These are phyloP conservation scores for Cavia porcellus DNA, from an alignment of 2,113 vertebrate species.

Conservation along the genomic window DNA sequence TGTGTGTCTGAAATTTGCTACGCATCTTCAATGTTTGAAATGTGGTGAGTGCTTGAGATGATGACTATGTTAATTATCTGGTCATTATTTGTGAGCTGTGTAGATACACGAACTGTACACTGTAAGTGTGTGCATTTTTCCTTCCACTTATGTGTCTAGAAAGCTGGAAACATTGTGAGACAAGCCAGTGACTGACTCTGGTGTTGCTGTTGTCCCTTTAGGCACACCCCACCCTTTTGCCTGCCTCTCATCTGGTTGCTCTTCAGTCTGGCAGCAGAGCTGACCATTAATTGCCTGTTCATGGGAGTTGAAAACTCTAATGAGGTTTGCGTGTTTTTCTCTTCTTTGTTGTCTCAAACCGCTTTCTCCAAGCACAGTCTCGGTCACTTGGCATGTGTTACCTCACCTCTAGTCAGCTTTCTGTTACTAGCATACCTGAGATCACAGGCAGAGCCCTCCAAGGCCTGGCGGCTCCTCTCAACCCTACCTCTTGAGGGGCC, in stretches of 20 bases:
- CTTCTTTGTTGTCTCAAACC: not conserved
- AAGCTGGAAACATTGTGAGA: not conserved
- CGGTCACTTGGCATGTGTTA: not conserved
- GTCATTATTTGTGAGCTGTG: not conserved
- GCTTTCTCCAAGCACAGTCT: not conserved
- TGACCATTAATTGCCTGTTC: not conserved
- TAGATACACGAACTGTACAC: not conserved
- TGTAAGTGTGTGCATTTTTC: not conserved
- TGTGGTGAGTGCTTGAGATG: not conserved
- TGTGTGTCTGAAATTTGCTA: not conserved
- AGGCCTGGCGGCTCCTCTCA: not conserved
- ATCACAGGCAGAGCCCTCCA: not conserved
- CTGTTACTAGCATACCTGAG: not conserved
- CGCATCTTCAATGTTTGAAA: not conserved
- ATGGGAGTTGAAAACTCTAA: not conserved
- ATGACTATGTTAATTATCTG: not conserved
- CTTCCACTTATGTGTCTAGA: not conserved
- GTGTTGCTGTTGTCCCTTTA: conserved; percentile 1
- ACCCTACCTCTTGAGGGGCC: no score
- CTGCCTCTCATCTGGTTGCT: not conserved
- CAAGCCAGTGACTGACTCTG: not conserved
- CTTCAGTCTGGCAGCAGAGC: not conserved
- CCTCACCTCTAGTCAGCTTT: not conserved
- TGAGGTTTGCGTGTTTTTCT: not conserved
- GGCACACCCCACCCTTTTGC: not conserved